Percentiles rank a stretch among this genome's conserved stretches.
phyloP scores from a whole-genome alignment of 2,888 invertebrate species.

The Crocallis elinguaria region DNA sequence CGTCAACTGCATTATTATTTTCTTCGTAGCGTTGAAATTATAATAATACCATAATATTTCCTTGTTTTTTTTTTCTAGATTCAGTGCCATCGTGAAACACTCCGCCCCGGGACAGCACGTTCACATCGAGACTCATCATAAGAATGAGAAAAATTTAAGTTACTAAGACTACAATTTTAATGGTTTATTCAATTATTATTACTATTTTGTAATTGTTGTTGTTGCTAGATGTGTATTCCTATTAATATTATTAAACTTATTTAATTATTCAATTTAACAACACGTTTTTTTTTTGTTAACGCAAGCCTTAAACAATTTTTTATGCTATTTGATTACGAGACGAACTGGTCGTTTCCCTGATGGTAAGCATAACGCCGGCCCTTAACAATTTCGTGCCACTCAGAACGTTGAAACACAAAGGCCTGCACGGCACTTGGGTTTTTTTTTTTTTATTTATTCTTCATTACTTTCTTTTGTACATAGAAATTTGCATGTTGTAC shows the following conservation, averaged over 20 bases:
- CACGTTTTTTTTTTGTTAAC: neutral
- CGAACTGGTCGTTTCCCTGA: too few species aligned
- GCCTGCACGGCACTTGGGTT: too few species aligned
- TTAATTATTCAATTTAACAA: constrained; percentile 25
- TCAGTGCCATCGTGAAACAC: constrained; percentile 85
- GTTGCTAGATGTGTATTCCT: constrained; percentile 76
- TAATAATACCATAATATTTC: too few species aligned
- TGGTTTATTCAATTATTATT: constrained; percentile 32
- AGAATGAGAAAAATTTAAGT: constrained; percentile 51
- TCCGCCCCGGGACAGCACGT: constrained; percentile 75
- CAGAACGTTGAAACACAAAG: too few species aligned
- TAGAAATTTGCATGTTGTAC: too few species aligned
- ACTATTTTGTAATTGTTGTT: constrained; percentile 47
- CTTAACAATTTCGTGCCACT: too few species aligned
- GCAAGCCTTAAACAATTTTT: neutral
- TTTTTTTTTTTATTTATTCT: too few species aligned
- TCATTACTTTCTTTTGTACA: too few species aligned
- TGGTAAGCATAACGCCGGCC: too few species aligned
- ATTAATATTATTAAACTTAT: constrained; percentile 43
- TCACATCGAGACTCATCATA: constrained; percentile 69
- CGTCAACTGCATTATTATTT: too few species aligned
- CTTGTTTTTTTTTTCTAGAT: constrained; percentile 60
- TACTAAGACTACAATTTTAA: constrained; percentile 48
- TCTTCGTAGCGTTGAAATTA: too few species aligned
- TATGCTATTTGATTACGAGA: too few species aligned